phyloP scores from a whole-genome alignment of 2,797 vertebrate genomes.

The Fistularia tabacaria region DNA sequence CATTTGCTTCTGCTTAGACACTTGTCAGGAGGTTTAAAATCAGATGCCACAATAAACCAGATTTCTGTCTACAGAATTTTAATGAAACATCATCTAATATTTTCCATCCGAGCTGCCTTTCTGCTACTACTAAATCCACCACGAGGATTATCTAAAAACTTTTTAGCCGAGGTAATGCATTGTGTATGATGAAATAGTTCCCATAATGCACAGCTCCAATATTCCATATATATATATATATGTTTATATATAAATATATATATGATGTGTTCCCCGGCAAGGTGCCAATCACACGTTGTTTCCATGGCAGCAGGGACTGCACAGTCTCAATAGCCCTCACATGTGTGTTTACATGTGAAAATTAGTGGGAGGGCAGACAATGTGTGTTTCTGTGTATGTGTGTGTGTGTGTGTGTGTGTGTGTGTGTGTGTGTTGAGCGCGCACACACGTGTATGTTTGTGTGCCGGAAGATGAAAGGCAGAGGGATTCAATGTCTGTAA shows the following conservation, averaged over 20 bases:
- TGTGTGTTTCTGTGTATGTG: conserved; percentile 8
- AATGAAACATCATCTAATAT: too few species aligned
- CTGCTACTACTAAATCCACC: too few species aligned
- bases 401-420: conserved; percentile 1
- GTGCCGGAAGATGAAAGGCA: conserved; percentile 35
- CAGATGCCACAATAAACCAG: too few species aligned
- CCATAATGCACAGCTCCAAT: neutral
- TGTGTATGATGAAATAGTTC: too few species aligned
- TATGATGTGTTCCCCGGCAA: conserved; percentile 33
- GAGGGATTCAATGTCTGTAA: conserved; percentile 36
- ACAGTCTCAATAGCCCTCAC: conserved; percentile 38
- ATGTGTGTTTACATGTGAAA: conserved; percentile 38
- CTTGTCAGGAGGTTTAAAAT: too few species aligned
- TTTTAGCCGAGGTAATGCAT: too few species aligned
- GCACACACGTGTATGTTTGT: neutral
- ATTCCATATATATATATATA: neutral
- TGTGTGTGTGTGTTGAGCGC: neutral
- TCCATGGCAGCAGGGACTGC: conserved; percentile 51
- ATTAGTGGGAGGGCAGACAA: conserved; percentile 2
- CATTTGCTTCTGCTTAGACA: too few species aligned
- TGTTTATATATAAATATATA: neutral
- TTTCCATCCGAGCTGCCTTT: too few species aligned
- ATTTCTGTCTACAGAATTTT: too few species aligned
- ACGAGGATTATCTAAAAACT: too few species aligned
- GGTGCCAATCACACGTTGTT: conserved; percentile 52